phyloP scores from a whole-genome alignment of 2,113 vertebrate species.

The Pagrus major region DNA sequence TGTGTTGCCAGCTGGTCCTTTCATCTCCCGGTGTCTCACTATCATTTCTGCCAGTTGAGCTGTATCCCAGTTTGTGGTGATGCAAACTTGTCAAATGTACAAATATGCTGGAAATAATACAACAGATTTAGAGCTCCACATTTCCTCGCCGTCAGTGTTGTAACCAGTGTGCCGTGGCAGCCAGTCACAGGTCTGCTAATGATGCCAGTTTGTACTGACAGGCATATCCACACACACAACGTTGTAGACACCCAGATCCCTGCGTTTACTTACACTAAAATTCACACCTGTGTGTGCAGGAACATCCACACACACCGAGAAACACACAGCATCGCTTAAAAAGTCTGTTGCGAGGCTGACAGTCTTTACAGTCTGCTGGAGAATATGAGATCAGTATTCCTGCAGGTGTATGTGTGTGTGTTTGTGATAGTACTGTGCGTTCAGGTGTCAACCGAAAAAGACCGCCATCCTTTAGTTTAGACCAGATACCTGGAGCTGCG shows the following conservation, averaged over 20 bases:
- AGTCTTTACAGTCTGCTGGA: conserved; percentile 43
- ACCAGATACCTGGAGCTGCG: conserved; percentile 17
- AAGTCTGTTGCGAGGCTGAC: not conserved
- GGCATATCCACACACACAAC: not conserved
- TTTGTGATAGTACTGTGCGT: conserved; percentile 13
- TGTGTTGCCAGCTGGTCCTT: conserved; percentile 19
- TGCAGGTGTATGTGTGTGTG: not conserved
- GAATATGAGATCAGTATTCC: conserved; percentile 14
- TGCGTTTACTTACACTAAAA: not conserved
- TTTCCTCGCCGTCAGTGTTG: conserved; percentile 44
- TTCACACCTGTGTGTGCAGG: not conserved
- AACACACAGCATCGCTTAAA: conserved; percentile 18
- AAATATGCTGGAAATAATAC: conserved; percentile 46
- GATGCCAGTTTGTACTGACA: conserved; percentile 46
- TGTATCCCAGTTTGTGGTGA: conserved; percentile 26
- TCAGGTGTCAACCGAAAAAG: conserved; percentile 38
- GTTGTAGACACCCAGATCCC: not conserved
- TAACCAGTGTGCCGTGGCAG: conserved; percentile 22
- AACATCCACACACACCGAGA: not conserved
- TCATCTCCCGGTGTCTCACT: conserved; percentile 16
- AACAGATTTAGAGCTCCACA: conserved; percentile 24
- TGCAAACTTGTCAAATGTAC: conserved; percentile 51
- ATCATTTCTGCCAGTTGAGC: conserved; percentile 45
- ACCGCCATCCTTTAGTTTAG: conserved; percentile 6
- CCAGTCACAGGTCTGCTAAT: conserved; percentile 48